phyloP scores from a whole-genome alignment of 1,140 invertebrate species.

The Atta cephalotes region DNA sequence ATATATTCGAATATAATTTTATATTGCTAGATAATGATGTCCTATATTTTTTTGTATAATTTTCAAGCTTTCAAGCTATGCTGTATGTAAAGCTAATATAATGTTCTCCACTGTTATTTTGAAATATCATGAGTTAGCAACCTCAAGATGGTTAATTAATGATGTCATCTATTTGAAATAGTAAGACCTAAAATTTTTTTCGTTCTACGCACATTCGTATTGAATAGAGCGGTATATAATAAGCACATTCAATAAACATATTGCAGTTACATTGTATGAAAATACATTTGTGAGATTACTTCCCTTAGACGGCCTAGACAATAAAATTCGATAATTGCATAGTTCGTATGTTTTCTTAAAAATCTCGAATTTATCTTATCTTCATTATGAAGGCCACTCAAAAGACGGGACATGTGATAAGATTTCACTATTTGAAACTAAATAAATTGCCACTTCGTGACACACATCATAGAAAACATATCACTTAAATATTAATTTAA shows the following conservation, averaged over 20 bases:
- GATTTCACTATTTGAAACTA: slow-evolving; percentile 43
- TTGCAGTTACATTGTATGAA: slow-evolving; percentile 68
- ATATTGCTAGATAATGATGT: slow-evolving; percentile 41
- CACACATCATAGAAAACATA: background rate
- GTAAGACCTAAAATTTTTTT: slow-evolving; percentile 15
- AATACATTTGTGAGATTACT: slow-evolving; percentile 70
- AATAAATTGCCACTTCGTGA: background rate
- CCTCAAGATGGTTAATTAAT: slow-evolving; percentile 8
- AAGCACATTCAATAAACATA: slow-evolving; percentile 73
- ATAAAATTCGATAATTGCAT: slow-evolving; percentile 64
- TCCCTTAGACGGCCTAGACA: slow-evolving; percentile 15
- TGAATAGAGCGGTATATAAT: slow-evolving; percentile 41
- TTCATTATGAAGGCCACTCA: slow-evolving; percentile 72
- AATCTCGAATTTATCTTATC: slow-evolving; percentile 66
- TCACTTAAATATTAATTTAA: slow-evolving; percentile 3
- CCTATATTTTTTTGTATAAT: slow-evolving; percentile 45
- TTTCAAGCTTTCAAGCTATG: slow-evolving; percentile 62
- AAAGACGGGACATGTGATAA: slow-evolving; percentile 66
- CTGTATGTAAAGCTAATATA: slow-evolving; percentile 64
- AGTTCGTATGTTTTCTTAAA: slow-evolving; percentile 55
- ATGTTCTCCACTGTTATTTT: slow-evolving; percentile 61
- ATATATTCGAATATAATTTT: slow-evolving; percentile 50
- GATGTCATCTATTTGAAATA: slow-evolving; percentile 14
- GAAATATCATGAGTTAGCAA: slow-evolving; percentile 45
- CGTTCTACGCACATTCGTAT: background rate